Conservation (phyloP, 2,797 vertebrate species). For the Leptoclinus maculatus region DNA sequence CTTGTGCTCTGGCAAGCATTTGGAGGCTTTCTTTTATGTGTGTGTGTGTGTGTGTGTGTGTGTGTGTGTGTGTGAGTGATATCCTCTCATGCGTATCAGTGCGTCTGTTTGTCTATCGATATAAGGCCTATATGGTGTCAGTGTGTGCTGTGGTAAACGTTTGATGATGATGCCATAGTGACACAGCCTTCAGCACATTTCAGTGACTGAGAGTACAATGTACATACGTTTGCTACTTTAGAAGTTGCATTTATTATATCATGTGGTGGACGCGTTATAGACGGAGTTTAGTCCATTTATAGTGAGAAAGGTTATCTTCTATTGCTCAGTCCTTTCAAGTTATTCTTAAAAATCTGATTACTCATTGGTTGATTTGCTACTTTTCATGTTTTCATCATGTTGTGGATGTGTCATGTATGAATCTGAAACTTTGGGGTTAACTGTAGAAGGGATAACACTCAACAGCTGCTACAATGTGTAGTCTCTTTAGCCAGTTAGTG, state of each 20-base stretch:
- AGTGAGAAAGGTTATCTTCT: not conserved
- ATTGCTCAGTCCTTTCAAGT: not conserved
- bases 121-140: slow-evolving; percentile 24
- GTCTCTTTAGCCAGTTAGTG: slow-evolving; percentile 7
- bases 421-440: not conserved
- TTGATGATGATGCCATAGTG: slow-evolving; percentile 8
- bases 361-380: not conserved
- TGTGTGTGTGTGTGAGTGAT: not conserved
- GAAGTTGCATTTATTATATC: not conserved
- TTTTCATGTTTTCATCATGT: not conserved
- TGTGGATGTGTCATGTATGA: not conserved
- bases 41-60: slow-evolving; percentile 24
- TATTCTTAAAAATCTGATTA: not conserved
- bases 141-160: not conserved
- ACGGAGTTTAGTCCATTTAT: not conserved
- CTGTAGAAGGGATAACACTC: not conserved
- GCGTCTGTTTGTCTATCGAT: slow-evolving; percentile 35
- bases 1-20: slow-evolving; percentile 57
- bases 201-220: not conserved
- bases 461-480: not conserved
- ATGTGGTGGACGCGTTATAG: not conserved
- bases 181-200: not conserved
- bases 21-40: slow-evolving; percentile 26
- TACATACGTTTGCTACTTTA: not conserved
- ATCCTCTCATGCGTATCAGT: slow-evolving; percentile 18